These are phyloP conservation scores for Alfaro cultratus DNA, from an alignment of 2,797 vertebrate genomes.

Conservation along the genomic window DNA sequence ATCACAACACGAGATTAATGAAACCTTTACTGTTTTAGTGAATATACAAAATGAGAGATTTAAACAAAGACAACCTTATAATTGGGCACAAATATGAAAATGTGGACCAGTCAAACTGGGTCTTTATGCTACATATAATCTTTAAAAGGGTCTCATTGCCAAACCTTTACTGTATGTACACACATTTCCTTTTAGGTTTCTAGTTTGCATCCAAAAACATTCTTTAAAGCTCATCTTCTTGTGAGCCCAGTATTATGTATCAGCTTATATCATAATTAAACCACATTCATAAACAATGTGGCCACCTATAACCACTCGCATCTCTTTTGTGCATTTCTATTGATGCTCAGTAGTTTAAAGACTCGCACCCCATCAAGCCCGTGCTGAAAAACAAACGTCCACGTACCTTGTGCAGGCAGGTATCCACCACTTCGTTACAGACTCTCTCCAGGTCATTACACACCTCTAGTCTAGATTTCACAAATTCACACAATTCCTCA, in stretches of 20 bases:
- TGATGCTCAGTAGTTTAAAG: background rate
- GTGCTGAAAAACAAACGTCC: background rate
- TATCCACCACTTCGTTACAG: conserved; percentile 99
- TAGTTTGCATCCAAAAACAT: background rate
- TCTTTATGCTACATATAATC: background rate
- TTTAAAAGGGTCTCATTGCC: background rate
- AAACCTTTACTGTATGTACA: background rate
- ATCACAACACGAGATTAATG: background rate
- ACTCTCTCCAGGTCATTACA: conserved; percentile 95
- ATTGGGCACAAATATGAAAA: background rate
- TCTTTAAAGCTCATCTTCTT: background rate
- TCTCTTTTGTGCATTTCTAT: background rate
- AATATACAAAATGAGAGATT: background rate
- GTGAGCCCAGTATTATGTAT: background rate
- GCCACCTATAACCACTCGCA: background rate
- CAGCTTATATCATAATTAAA: background rate
- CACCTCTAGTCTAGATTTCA: conserved; percentile 94
- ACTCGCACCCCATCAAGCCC: background rate
- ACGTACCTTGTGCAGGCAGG: conserved; percentile 97
- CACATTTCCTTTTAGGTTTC: background rate
- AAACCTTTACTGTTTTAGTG: background rate
- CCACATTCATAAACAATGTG: background rate
- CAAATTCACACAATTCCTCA: conserved; percentile 97
- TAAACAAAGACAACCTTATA: background rate
- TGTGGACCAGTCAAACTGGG: background rate